Base-by-base conservation (phyloP, 2,797 vertebrate genomes). In the Acrossocheilus fasciatus region DNA sequence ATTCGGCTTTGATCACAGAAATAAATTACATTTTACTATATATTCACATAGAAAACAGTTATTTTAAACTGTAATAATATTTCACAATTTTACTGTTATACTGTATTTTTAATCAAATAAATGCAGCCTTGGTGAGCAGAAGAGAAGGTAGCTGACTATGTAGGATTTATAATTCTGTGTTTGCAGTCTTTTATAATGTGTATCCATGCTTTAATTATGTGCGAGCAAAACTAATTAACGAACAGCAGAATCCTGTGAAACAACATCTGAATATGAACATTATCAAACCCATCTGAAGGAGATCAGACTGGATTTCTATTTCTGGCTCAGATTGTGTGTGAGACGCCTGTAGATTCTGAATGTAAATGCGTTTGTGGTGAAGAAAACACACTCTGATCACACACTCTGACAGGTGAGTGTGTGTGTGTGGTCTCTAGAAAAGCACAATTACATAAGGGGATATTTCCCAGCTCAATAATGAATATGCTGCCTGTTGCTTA, bases 401-500 rank as follows among this genome's bases (percentile, higher is more conserved):
- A 70, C 50, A 74, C 82, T 74, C 70, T 45, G 54, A 83, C 82
- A 84, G 82, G 83, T 84, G 69, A 26, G 81, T 73, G 82, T 39
- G 47, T 39, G 47, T 59, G 76, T 78, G 76, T 59, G 45, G 43
- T 83, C 43, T 59, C 47, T 75, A 62, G 57, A 62, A 81, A 68
- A 78, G 54, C 81, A 83, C 86, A 77, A 77, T 83, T 84, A 77
- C 85, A 74, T 89, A 84, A 84, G 85, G 74, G 69, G 57, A 82
- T 82, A 64, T 72, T 26, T 70, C 76, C 86, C 41, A 7, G 45
- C 66, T 45, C 66, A 50, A 72, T 59, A 54, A 83, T 83, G 78
- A 87, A 86, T 73, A 86, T 83, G 76, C 77, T 43, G 80, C 87
- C 82, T 88, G 89, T 89, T 89, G 87, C 89, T 86, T 81, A 77